Conservation (phyloP, 1,140 invertebrate species). For the Drosophila biarmipes region DNA sequence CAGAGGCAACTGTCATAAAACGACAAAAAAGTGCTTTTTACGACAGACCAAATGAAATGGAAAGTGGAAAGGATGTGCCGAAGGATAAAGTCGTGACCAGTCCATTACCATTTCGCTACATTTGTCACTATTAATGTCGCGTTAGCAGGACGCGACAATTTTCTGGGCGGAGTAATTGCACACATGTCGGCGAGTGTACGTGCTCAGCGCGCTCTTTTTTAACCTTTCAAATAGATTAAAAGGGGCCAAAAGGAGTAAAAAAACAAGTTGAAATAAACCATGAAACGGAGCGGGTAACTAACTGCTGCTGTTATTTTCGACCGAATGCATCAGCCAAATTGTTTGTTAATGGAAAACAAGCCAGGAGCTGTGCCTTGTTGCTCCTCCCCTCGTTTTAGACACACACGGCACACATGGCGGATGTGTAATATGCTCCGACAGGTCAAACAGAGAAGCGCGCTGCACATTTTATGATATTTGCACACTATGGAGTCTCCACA, state of each 20-base stretch:
- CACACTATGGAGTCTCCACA: constrained; percentile 20
- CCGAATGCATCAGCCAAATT: constrained; percentile 38
- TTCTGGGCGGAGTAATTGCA: constrained; percentile 46
- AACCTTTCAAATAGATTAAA: constrained; percentile 47
- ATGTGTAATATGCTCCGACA: constrained; percentile 52
- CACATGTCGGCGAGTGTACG: constrained; percentile 17
- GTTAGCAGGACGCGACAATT: constrained; percentile 37
- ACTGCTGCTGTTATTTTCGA: constrained; percentile 13
- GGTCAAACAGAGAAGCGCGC: constrained; percentile 40
- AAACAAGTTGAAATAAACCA: constrained; percentile 2
- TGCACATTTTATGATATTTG: constrained; percentile 53
- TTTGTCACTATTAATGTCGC: constrained; percentile 50
- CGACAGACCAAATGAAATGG: constrained; percentile 36
- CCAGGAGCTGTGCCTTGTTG: background rate
- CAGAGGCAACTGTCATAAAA: constrained; percentile 14
- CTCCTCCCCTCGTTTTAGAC: constrained; percentile 14
- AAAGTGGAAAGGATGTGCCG: constrained; percentile 18
- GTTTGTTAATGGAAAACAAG: constrained; percentile 46
- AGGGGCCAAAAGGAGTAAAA: constrained; percentile 6
- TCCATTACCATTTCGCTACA: constrained; percentile 42
- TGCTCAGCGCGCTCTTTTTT: constrained; percentile 6
- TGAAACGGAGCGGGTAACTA: constrained; percentile 12
- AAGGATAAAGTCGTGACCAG: constrained; percentile 40
- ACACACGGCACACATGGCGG: constrained; percentile 42
- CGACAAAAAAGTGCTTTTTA: constrained; percentile 14